These are phyloP conservation scores for Salminus brasiliensis DNA, from an alignment of 2,113 vertebrate species.

Conservation along the genomic window DNA sequence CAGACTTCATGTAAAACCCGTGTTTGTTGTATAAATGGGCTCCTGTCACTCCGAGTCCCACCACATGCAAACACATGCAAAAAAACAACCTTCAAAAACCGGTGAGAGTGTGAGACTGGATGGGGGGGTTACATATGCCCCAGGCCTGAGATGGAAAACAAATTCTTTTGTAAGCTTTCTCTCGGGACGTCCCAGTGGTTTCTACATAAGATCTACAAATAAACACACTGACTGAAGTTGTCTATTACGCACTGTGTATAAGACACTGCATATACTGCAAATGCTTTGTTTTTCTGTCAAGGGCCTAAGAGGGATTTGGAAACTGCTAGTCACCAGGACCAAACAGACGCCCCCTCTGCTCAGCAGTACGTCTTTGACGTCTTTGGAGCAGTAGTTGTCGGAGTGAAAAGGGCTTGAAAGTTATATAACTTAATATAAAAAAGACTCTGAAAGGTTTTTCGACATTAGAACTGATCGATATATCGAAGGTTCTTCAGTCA, in stretches of 20 bases:
- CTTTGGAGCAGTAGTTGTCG: too few species aligned
- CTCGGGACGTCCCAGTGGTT: neutral
- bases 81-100: conserved; percentile 19
- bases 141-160: neutral
- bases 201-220: neutral
- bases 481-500: too few species aligned
- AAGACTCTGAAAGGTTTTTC: too few species aligned
- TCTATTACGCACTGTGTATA: neutral
- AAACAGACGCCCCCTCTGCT: too few species aligned
- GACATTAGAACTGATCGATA: too few species aligned
- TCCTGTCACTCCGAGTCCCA: neutral
- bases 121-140: neutral
- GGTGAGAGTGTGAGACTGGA: neutral
- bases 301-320: too few species aligned
- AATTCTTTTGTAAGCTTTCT: neutral
- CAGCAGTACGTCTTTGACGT: too few species aligned
- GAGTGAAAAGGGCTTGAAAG: too few species aligned
- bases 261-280: too few species aligned
- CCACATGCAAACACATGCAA: conserved; percentile 47
- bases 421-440: too few species aligned
- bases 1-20: conserved; percentile 37
- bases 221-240: neutral
- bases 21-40: conserved; percentile 49
- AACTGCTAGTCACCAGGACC: too few species aligned
- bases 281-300: too few species aligned